Evolutionary conservation across 1,140 invertebrate species (phyloP).

Genomic region (Galendromus occidentalis): DNA sequence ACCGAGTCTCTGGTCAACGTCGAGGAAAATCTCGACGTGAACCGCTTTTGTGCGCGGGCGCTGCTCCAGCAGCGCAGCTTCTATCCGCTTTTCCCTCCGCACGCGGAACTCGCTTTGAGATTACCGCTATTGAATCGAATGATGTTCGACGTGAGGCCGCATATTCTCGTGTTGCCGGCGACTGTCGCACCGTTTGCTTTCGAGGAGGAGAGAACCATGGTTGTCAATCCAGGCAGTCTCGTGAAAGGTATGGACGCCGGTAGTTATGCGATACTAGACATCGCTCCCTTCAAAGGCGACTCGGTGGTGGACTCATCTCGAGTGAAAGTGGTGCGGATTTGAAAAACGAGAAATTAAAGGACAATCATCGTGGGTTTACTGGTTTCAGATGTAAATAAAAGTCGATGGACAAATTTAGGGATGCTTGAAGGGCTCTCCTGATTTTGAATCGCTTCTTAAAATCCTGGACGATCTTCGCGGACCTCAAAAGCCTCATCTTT

Average conservation of each 20-base stretch:
- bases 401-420: too few relatives aligned
- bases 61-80: constrained; percentile 5
- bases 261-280: neutral
- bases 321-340: too few relatives aligned
- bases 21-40: neutral
- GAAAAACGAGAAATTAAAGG: too few relatives aligned
- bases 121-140: neutral
- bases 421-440: too few relatives aligned
- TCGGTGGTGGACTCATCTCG: neutral
- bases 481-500: too few relatives aligned
- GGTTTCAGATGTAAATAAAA: too few relatives aligned
- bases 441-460: too few relatives aligned
- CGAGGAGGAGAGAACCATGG: neutral
- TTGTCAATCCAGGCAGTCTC: constrained; percentile 3
- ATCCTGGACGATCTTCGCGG: too few relatives aligned
- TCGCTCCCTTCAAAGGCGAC: neutral
- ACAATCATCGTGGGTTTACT: too few relatives aligned
- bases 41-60: neutral
- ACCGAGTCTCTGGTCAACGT: neutral
- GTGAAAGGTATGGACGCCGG: constrained; percentile 2
- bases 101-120: neutral
- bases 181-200: neutral
- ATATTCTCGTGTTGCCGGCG: neutral
- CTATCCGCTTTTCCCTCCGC: neutral
- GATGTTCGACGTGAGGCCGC: neutral